Conservation (phyloP, 2,113 vertebrate species). For the Abramis brama region DNA sequence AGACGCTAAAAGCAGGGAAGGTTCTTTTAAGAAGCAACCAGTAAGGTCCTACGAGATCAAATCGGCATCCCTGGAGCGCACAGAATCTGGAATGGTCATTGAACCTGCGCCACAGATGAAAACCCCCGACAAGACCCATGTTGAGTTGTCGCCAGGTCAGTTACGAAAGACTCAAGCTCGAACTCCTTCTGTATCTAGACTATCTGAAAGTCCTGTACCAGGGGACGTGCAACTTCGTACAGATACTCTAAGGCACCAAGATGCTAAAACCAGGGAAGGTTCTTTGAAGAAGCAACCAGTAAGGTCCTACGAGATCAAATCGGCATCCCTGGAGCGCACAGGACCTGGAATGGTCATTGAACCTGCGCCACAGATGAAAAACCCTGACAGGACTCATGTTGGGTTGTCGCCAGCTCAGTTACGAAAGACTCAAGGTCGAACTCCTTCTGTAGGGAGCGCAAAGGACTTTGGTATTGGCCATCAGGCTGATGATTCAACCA, state of each 20-base stretch:
- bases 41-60: conserved; percentile 69
- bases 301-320: conserved; percentile 72
- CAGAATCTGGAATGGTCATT: conserved; percentile 44
- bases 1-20: conserved; percentile 13
- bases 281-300: not conserved
- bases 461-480: conserved; percentile 76
- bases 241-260: not conserved
- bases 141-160: conserved; percentile 57
- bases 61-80: conserved; percentile 83
- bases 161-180: conserved; percentile 74
- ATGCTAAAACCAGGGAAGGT: not conserved
- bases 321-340: conserved; percentile 81
- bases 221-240: not conserved
- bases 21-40: not conserved
- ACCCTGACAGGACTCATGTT: conserved; percentile 43
- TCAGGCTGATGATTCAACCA: conserved; percentile 27
- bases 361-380: not conserved
- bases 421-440: conserved; percentile 60
- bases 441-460: conserved; percentile 73
- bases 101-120: not conserved
- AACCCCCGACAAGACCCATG: conserved; percentile 49
- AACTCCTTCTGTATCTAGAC: conserved; percentile 67
- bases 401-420: conserved; percentile 63
- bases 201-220: not conserved
- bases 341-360: conserved; percentile 45